Evolutionary conservation across 2,797 vertebrate genomes (phyloP).

Genomic region (Chelmon rostratus): DNA sequence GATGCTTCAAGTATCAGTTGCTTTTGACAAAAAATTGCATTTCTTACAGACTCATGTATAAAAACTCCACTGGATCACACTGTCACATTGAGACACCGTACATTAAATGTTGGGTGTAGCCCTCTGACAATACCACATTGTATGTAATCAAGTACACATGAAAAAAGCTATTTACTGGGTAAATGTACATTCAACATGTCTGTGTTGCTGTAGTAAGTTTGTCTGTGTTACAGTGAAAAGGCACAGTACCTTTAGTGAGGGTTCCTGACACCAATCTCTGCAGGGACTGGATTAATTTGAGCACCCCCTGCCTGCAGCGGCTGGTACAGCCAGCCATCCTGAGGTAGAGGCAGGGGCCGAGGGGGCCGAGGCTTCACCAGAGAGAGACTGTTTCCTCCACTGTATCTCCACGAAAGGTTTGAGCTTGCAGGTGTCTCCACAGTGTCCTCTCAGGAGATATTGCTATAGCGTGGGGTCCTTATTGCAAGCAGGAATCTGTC

Average conservation of each 20-base stretch:
- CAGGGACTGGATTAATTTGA: conserved; percentile 86
- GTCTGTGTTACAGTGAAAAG: conserved; percentile 8
- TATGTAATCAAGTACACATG: neutral
- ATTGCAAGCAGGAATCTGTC: conserved; percentile 8
- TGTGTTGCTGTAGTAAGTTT: too few relatives aligned
- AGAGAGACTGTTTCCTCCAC: conserved; percentile 23
- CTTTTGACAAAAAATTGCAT: neutral
- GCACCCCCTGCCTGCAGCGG: conserved; percentile 86
- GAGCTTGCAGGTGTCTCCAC: neutral
- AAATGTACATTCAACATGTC: neutral
- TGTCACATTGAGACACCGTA: neutral
- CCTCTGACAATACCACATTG: neutral
- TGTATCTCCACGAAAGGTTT: conserved; percentile 3
- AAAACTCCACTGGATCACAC: neutral
- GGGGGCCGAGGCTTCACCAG: conserved; percentile 13
- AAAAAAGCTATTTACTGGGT: neutral
- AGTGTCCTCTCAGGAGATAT: neutral
- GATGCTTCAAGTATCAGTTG: neutral
- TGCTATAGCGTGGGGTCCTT: neutral
- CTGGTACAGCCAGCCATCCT: conserved; percentile 85
- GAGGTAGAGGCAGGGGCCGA: conserved; percentile 40
- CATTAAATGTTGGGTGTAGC: neutral
- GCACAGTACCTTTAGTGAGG: conserved; percentile 85
- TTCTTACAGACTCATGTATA: neutral
- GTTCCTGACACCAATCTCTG: conserved; percentile 86